Evolutionary conservation across 2,888 invertebrate species (phyloP).

Genomic region (Diarsia brunnea): DNA sequence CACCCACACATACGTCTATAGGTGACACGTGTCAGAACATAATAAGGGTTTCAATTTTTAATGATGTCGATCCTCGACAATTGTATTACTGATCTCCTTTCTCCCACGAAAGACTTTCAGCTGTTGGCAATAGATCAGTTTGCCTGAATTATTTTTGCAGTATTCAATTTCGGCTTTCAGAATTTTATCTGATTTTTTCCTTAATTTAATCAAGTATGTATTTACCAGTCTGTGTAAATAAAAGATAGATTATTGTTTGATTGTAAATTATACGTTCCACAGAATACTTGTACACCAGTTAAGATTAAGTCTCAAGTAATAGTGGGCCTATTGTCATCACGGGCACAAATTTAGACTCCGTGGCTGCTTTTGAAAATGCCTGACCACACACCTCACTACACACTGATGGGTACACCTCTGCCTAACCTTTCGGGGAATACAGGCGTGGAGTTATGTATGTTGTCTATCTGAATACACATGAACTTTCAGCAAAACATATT

Average conservation of each 20-base stretch:
- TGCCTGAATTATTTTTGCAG: slow-evolving; percentile 1
- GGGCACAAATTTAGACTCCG: no score
- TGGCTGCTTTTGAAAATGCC: no score
- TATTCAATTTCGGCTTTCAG: slow-evolving; percentile 1
- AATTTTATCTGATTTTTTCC: background rate
- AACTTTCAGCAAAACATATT: no score
- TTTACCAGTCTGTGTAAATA: background rate
- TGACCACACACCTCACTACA: no score
- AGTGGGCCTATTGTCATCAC: no score
- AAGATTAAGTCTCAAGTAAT: no score
- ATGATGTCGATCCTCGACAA: slow-evolving; percentile 7
- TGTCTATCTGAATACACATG: no score
- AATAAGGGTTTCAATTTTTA: slow-evolving; percentile 19
- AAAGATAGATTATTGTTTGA: background rate
- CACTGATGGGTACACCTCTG: no score
- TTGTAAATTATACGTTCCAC: background rate
- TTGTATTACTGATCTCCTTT: slow-evolving; percentile 19
- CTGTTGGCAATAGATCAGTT: slow-evolving; percentile 5
- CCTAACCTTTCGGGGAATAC: no score
- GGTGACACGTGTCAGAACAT: background rate
- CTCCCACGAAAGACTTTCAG: slow-evolving; percentile 2
- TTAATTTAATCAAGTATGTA: background rate
- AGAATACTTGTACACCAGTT: background rate
- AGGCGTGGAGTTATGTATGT: no score
- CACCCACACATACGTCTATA: no score